Percentiles rank a stretch among this genome's conserved stretches.
These are phyloP conservation scores for Leptonema lineaticorne DNA, from an alignment of 1,140 invertebrate genomes.

Conservation along the genomic window DNA sequence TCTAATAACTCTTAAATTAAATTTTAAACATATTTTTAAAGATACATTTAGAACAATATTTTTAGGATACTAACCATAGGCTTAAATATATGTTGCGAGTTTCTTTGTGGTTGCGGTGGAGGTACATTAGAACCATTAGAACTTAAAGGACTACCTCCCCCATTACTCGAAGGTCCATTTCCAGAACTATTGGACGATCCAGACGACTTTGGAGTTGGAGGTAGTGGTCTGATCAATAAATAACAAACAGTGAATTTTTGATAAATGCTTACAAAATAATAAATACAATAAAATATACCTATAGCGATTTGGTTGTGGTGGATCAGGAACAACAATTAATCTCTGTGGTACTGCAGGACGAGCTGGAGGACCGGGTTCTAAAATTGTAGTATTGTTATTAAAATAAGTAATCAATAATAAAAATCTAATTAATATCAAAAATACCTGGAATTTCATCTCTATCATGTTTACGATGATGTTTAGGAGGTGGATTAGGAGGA, in stretches of 20 bases:
- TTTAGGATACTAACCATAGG: constrained; percentile 66
- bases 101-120: constrained; percentile 71
- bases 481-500: constrained; percentile 38
- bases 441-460: constrained; percentile 56
- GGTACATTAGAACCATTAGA: constrained; percentile 47
- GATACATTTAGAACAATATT: background rate
- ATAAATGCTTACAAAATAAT: constrained; percentile 7
- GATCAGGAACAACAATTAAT: constrained; percentile 77
- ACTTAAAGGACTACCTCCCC: constrained; percentile 49
- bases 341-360: constrained; percentile 84
- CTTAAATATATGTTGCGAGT: constrained; percentile 78
- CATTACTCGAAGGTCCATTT: constrained; percentile 49
- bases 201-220: constrained; percentile 76
- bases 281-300: constrained; percentile 44
- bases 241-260: constrained; percentile 12
- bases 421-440: background rate
- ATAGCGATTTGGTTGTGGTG: constrained; percentile 59
- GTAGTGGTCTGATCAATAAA: constrained; percentile 66
- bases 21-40: no score
- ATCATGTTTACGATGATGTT: constrained; percentile 53
- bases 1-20: no score
- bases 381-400: constrained; percentile 45
- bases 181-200: constrained; percentile 60
- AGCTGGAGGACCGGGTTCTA: constrained; percentile 80
- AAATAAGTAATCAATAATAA: background rate